Percentiles rank a stretch among this genome's conserved stretches.
These are phyloP conservation scores for Yoshiicerus persimilis DNA, from an alignment of 1,140 invertebrate species.

Conservation along the genomic window DNA sequence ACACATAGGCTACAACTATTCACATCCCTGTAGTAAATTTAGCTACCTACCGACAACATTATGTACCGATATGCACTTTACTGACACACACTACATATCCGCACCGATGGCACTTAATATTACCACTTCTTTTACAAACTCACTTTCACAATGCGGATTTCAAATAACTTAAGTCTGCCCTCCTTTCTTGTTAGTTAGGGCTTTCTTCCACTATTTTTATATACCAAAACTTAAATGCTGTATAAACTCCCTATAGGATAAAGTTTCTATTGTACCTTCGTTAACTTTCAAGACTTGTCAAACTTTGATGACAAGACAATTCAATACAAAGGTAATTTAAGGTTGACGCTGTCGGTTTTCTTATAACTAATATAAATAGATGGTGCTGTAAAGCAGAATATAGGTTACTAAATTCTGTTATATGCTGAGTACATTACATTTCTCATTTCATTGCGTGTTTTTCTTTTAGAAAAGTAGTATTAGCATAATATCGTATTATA, in stretches of 20 bases:
- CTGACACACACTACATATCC: neutral
- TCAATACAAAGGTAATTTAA: neutral
- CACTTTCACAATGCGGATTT: neutral
- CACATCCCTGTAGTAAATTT: neutral
- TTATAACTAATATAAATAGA: no score
- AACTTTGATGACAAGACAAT: neutral
- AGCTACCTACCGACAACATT: neutral
- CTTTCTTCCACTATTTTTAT: neutral
- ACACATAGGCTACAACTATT: neutral
- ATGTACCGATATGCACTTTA: neutral
- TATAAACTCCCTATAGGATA: neutral
- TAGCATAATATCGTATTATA: no score
- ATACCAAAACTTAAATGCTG: neutral
- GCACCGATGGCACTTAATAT: neutral
- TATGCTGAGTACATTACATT: neutral
- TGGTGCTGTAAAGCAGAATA: no score
- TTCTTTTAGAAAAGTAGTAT: neutral
- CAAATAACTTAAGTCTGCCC: neutral
- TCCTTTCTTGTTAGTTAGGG: neutral
- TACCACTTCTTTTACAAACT: neutral
- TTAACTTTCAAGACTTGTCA: neutral
- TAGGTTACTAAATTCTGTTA: neutral
- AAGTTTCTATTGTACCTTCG: neutral
- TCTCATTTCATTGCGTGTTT: neutral
- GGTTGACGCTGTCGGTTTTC: neutral